Evolutionary conservation across 2,888 invertebrate species (phyloP), one percentile per base, ranked within the genome.

Genomic region (Drosophila dives): DNA sequence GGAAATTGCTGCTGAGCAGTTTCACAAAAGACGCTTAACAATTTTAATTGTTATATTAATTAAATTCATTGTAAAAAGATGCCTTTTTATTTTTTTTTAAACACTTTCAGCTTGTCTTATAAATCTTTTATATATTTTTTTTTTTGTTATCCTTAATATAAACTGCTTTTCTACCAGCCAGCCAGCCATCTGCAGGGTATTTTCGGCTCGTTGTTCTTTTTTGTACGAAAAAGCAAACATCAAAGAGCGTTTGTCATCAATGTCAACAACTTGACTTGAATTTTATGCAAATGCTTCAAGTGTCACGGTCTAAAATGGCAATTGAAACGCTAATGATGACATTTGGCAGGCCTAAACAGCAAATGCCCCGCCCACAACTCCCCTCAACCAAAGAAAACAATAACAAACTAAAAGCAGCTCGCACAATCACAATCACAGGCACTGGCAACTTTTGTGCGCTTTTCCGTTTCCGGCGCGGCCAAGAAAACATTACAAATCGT

Each of bases 321-420:
- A 90, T 90, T 90, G 86, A 90, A 87, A 87, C 87, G 89, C 90
- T 87, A 89, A 87, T 87, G 87, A 87, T 89, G 87, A 90, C 90
- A 87, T 90, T 90, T 88, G 89, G 81, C 84, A 75, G 80, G 79
- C 84, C 89, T 88, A 89, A 88, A 83, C 87, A 82, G 77, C 62
- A 50, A 58, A 20, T 12, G 26, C 36, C 20, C 33, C 50, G 32
- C 48, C 38, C 51, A 33, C 32, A 17, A 5, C 40, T 10, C 20
- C 36, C 34, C 26, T 20, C 29, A 42, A 55, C 42, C 50, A 64
- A 71, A 45, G 75, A 86, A 88, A 81, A 86, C 83, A 83, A 83
- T 85, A 87, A 89, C 79, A 87, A 85, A 87, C 86, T 79, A 83
- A 89, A 79, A 85, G 81, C 72, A 69, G 70, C 75, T 76, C 68